These are phyloP conservation scores for Creontiades dilutus DNA, from an alignment of 2,888 invertebrate species.

Conservation along the genomic window DNA sequence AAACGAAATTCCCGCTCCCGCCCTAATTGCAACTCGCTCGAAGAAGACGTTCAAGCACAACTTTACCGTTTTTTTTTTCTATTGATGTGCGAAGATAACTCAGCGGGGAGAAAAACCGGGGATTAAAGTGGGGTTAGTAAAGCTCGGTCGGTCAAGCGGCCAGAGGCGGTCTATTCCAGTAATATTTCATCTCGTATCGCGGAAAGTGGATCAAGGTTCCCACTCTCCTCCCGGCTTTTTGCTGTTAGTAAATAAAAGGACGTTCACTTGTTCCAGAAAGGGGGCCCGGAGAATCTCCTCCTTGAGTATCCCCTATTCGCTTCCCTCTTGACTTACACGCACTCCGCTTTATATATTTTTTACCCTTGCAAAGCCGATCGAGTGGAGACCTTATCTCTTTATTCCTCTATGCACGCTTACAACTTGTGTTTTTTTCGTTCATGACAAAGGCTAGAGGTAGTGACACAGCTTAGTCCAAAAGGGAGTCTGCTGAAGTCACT, in stretches of 20 bases:
- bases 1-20: no score
- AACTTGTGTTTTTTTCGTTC: no score
- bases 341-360: not conserved
- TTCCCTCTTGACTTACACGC: not conserved
- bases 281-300: not conserved
- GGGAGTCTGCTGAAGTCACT: no score
- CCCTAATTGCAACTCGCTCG: no score
- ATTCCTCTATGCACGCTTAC: no score
- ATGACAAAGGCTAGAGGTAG: no score
- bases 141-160: not conserved
- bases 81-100: not conserved
- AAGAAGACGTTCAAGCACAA: no score
- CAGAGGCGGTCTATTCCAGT: constrained; percentile 14
- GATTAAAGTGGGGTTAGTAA: not conserved
- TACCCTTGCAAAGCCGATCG: not conserved
- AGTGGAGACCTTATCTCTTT: not conserved
- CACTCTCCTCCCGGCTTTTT: not conserved
- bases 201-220: constrained; percentile 15
- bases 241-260: constrained; percentile 13
- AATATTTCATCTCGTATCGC: constrained; percentile 35
- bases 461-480: no score
- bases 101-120: not conserved
- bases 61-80: not conserved
- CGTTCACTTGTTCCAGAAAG: not conserved
- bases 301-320: not conserved